Evolutionary conservation across 2,888 invertebrate genomes (phyloP).

Genomic region (Thymelicus lineola): DNA sequence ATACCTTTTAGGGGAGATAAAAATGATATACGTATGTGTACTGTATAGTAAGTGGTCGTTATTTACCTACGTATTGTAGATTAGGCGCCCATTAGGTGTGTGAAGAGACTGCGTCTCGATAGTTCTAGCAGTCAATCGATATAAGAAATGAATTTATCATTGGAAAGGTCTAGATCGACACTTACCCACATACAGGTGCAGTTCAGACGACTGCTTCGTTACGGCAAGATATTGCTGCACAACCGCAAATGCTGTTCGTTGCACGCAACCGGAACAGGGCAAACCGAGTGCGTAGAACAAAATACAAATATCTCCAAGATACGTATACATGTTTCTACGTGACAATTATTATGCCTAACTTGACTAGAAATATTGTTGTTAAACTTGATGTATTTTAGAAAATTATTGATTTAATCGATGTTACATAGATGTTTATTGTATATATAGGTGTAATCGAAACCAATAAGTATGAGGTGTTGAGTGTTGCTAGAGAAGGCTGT

Average conservation of each 20-base stretch:
- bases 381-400: slow-evolving; percentile 83
- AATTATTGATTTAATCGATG: slow-evolving; percentile 84
- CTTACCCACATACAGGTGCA: not conserved
- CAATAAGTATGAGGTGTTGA: slow-evolving; percentile 72
- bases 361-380: slow-evolving; percentile 78
- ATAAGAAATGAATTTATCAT: slow-evolving; percentile 16
- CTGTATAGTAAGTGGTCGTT: slow-evolving; percentile 25
- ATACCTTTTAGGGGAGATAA: slow-evolving; percentile 20
- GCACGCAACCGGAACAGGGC: slow-evolving; percentile 55
- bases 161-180: not conserved
- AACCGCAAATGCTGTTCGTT: not conserved
- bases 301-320: slow-evolving; percentile 54
- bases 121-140: slow-evolving; percentile 25
- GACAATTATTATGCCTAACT: slow-evolving; percentile 74
- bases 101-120: slow-evolving; percentile 25
- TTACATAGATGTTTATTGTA: slow-evolving; percentile 85
- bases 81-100: slow-evolving; percentile 27
- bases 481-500: slow-evolving; percentile 80
- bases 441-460: slow-evolving; percentile 73
- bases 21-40: slow-evolving; percentile 14
- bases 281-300: slow-evolving; percentile 47
- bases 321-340: slow-evolving; percentile 65
- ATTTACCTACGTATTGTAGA: slow-evolving; percentile 22
- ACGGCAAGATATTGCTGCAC: not conserved
- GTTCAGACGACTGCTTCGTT: not conserved